Evolutionary conservation across 2,797 vertebrate species (phyloP).

Genomic region (Myotis myotis): DNA sequence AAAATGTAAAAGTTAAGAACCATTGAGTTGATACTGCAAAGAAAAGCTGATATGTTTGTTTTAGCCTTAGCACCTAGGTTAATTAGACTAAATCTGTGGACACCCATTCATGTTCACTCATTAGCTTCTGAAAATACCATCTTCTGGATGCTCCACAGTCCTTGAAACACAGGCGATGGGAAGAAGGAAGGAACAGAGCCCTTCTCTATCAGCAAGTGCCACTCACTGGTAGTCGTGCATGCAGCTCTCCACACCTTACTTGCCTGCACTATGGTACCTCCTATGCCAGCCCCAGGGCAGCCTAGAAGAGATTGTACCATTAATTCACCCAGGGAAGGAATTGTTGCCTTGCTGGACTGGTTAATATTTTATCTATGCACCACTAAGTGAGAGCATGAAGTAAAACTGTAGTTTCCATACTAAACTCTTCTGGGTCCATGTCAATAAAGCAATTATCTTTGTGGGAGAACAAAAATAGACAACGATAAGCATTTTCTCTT

Average conservation of each 20-base stretch:
- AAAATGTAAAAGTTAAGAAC: background rate
- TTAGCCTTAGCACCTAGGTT: background rate
- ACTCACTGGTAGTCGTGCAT: background rate
- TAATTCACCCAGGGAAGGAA: background rate
- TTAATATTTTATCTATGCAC: background rate
- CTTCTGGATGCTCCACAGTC: background rate
- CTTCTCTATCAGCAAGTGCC: too few species aligned
- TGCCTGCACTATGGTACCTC: background rate
- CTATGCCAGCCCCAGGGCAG: background rate
- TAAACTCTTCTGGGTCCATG: background rate
- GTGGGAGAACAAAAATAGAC: background rate
- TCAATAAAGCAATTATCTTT: background rate
- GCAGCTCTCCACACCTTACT: background rate
- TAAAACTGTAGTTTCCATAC: constrained; percentile 29
- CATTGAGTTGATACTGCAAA: background rate
- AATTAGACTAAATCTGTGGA: background rate
- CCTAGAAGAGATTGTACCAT: too few species aligned
- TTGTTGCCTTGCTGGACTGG: background rate
- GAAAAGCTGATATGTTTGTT: background rate
- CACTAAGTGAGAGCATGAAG: background rate
- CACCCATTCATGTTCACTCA: background rate
- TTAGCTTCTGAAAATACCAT: background rate
- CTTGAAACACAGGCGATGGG: background rate
- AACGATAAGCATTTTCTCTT: background rate
- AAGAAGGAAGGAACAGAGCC: background rate